Evolutionary conservation across 2,113 vertebrate genomes (phyloP).

Genomic region (Equus przewalskii): DNA sequence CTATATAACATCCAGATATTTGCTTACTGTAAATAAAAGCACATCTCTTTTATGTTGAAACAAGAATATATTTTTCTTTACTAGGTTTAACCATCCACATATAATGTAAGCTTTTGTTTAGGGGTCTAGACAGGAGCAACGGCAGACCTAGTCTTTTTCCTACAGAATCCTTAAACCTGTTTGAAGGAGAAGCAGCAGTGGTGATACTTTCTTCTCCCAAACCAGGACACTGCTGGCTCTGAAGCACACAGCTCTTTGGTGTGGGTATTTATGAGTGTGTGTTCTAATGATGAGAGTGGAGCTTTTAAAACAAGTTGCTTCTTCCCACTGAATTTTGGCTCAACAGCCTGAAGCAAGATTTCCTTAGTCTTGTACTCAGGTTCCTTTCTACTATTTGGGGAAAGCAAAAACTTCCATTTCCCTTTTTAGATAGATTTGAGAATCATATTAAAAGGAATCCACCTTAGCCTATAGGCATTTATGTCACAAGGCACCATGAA

Average conservation of each 20-base stretch:
- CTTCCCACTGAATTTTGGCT: background rate
- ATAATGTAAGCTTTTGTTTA: constrained; percentile 54
- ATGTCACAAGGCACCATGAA: constrained; percentile 48
- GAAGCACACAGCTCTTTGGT: constrained; percentile 28
- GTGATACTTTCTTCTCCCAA: background rate
- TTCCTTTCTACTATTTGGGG: constrained; percentile 1
- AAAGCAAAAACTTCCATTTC: background rate
- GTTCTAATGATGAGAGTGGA: constrained; percentile 2
- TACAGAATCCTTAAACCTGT: background rate
- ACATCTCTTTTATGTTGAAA: background rate
- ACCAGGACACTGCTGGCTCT: background rate
- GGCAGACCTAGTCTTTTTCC: background rate
- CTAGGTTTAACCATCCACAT: background rate
- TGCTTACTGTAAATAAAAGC: constrained; percentile 13
- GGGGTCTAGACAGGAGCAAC: background rate
- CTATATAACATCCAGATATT: background rate
- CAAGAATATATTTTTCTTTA: constrained; percentile 28
- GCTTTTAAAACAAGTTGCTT: constrained; percentile 35
- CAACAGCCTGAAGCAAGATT: constrained; percentile 37
- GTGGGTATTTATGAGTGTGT: background rate
- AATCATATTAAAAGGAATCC: constrained; percentile 42
- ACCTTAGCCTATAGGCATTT: constrained; percentile 57
- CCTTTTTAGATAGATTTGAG: constrained; percentile 50
- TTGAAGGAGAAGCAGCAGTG: background rate
- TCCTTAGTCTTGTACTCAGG: constrained; percentile 41